A percentile compares a stretch with the other conserved stretches of the same genome.
These are phyloP conservation scores for Coendou prehensilis DNA, from an alignment of 2,797 vertebrate genomes.

Conservation along the genomic window DNA sequence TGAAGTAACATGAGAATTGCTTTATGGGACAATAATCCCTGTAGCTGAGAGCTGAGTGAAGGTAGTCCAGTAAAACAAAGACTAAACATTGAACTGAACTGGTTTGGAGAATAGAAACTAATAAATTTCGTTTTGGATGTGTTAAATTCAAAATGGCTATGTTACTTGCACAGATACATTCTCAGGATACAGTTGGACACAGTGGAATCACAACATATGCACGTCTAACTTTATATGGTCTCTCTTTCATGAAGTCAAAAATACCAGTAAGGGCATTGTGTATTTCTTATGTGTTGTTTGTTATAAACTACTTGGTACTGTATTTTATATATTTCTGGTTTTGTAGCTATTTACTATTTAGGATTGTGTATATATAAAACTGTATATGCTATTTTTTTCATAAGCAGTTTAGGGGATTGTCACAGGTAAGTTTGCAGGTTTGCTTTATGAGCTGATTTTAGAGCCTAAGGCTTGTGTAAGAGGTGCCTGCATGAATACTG, in stretches of 20 bases:
- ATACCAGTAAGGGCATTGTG: not conserved
- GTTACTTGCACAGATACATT: not conserved
- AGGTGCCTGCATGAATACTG: not conserved
- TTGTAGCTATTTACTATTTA: constrained; percentile 49
- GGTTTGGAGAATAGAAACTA: not conserved
- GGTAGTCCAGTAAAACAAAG: constrained; percentile 15
- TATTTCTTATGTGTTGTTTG: constrained; percentile 42
- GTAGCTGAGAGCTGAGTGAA: constrained; percentile 3
- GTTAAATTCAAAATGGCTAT: constrained; percentile 51
- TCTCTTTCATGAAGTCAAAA: constrained; percentile 64
- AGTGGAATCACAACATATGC: not conserved
- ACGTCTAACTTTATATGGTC: constrained; percentile 13
- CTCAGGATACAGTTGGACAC: not conserved
- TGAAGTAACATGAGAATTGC: not conserved
- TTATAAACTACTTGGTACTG: constrained; percentile 14
- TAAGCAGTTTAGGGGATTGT: constrained; percentile 46
- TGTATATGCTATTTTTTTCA: constrained; percentile 18
- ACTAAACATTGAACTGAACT: not conserved
- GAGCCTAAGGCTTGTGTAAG: not conserved
- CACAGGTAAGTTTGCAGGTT: constrained; percentile 30
- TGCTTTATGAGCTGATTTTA: constrained; percentile 40
- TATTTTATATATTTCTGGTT: not conserved
- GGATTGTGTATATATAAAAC: not conserved
- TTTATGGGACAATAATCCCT: not conserved
- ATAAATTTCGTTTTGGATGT: not conserved